These are phyloP conservation scores for Thomomys bottae DNA, from an alignment of 2,113 vertebrate species.

Conservation along the genomic window DNA sequence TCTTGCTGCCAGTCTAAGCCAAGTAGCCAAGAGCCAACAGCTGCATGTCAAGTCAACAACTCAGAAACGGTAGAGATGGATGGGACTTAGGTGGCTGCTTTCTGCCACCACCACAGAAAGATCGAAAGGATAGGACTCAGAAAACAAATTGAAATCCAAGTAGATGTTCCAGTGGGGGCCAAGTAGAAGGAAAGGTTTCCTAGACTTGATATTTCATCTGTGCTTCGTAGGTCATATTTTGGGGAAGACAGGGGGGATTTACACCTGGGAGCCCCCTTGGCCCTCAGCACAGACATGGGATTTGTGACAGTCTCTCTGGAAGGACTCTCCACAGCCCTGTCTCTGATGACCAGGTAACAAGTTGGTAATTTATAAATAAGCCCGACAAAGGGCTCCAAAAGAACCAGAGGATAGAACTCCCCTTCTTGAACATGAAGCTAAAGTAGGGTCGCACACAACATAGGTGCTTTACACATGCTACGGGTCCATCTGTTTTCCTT, in stretches of 20 bases:
- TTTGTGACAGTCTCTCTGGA: not conserved
- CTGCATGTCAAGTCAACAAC: not conserved
- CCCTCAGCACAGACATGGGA: not conserved
- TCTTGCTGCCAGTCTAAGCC: not conserved
- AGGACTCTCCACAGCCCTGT: not conserved
- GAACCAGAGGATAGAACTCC: not conserved
- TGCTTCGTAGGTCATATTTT: not conserved
- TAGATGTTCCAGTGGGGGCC: not conserved
- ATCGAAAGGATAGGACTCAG: too few species aligned
- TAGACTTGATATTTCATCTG: not conserved
- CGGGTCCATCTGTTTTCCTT: not conserved
- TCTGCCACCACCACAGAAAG: not conserved
- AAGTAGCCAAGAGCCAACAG: not conserved
- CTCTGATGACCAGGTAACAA: not conserved
- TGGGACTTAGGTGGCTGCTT: accelerated
- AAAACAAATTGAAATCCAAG: not conserved
- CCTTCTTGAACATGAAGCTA: conserved; percentile 14
- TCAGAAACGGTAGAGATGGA: not conserved
- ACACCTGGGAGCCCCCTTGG: not conserved
- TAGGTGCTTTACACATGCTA: not conserved
- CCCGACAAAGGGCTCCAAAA: not conserved
- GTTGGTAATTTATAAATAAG: conserved; percentile 7
- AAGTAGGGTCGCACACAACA: not conserved
- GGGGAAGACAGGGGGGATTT: not conserved
- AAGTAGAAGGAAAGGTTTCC: not conserved